Percentiles rank a stretch among this genome's conserved stretches.
These are phyloP conservation scores for Meloe dianella DNA, from an alignment of 2,888 invertebrate genomes.

Conservation along the genomic window DNA sequence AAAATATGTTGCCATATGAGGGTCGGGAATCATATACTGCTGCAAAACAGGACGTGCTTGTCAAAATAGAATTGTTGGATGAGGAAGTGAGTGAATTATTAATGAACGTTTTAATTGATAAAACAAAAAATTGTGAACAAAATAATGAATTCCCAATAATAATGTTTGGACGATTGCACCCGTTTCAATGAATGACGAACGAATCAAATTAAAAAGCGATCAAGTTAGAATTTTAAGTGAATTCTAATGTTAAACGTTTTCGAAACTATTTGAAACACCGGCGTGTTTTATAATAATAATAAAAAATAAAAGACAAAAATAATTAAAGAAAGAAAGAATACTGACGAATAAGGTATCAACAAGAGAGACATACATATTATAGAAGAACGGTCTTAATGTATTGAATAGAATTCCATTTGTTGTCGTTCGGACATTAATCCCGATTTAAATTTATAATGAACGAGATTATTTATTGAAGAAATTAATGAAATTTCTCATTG, in stretches of 20 bases:
- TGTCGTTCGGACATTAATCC: constrained; percentile 45
- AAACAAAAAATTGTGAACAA: constrained; percentile 31
- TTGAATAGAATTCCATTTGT: constrained; percentile 41
- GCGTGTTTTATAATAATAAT: background rate
- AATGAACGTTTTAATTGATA: constrained; percentile 23
- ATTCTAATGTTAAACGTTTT: constrained; percentile 52
- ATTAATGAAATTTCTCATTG: constrained; percentile 40
- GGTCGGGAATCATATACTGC: constrained; percentile 23
- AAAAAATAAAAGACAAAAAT: constrained; percentile 15
- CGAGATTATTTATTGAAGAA: constrained; percentile 36
- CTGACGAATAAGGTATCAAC: constrained; percentile 30
- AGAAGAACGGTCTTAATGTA: constrained; percentile 6
- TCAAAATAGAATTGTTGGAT: constrained; percentile 38
- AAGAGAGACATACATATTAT: constrained; percentile 14
- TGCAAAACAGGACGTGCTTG: constrained; percentile 34
- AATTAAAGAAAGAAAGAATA: background rate
- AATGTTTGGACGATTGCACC: constrained; percentile 25
- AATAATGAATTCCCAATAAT: constrained; percentile 34
- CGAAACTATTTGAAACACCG: constrained; percentile 40
- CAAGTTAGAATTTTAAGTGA: constrained; percentile 54
- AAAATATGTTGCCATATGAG: constrained; percentile 26
- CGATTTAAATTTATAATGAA: constrained; percentile 47
- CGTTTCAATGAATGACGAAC: constrained; percentile 48
- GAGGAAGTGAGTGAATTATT: constrained; percentile 41
- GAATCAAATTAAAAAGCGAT: constrained; percentile 53